These are phyloP conservation scores for Oedothorax gibbosus DNA, from an alignment of 1,140 invertebrate genomes.

Conservation along the genomic window DNA sequence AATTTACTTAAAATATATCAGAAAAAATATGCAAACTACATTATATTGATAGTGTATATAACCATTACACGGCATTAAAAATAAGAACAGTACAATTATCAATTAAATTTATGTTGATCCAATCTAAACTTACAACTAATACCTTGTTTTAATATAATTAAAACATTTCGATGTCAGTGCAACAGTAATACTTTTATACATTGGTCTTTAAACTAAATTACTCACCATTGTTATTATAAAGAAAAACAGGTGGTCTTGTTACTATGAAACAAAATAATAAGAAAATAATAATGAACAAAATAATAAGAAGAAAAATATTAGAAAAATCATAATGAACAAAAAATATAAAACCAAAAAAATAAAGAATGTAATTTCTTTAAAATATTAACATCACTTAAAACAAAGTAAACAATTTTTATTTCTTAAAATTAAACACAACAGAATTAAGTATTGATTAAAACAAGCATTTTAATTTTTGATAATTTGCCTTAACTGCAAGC, in stretches of 20 bases:
- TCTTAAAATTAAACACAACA: background rate
- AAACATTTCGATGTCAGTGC: no score
- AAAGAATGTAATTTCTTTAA: background rate
- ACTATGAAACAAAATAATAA: slow-evolving; percentile 23
- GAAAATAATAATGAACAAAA: slow-evolving; percentile 19
- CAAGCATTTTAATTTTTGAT: slow-evolving; percentile 1
- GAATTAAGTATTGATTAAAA: background rate
- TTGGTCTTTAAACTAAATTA: background rate
- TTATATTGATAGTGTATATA: no score
- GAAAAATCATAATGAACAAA: background rate
- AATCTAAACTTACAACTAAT: no score
- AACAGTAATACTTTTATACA: no score
- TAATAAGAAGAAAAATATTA: background rate
- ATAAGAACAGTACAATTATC: no score
- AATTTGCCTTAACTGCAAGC: background rate
- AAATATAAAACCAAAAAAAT: background rate
- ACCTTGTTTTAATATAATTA: no score
- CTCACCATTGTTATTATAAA: slow-evolving; percentile 47
- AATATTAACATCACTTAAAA: background rate
- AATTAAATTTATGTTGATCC: no score
- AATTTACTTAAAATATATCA: no score
- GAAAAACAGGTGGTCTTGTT: slow-evolving; percentile 48
- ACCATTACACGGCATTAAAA: no score
- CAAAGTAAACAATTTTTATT: background rate
- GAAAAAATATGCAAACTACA: no score